These are phyloP conservation scores for Ficedula albicollis DNA, from an alignment of 2,797 vertebrate species.

Conservation along the genomic window DNA sequence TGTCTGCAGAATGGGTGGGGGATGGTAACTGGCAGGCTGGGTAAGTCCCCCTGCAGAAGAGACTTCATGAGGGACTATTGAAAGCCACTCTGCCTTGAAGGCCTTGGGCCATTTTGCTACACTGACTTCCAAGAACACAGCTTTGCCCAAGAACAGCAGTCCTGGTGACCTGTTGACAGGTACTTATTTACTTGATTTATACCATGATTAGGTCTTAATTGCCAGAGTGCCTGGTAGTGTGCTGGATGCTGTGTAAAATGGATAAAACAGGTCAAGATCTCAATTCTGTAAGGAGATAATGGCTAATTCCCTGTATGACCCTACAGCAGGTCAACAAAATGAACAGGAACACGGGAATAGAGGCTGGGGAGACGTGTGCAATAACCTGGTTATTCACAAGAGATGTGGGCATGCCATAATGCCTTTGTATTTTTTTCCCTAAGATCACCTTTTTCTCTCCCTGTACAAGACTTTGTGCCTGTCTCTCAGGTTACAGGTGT, in stretches of 20 bases:
- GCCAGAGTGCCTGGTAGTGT: not conserved
- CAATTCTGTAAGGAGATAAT: not conserved
- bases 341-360: not conserved
- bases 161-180: not conserved
- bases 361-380: not conserved
- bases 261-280: not conserved
- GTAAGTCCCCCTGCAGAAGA: not conserved
- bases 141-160: not conserved
- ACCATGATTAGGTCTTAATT: constrained; percentile 37
- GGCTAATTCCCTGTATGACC: not conserved
- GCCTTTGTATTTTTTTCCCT: not conserved
- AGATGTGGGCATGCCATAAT: fast-evolving
- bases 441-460: not conserved
- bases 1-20: not conserved
- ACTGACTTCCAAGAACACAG: not conserved
- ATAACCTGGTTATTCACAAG: not conserved
- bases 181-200: constrained; percentile 40
- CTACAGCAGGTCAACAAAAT: not conserved
- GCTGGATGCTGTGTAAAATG: not conserved
- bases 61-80: fast-evolving
- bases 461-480: not conserved
- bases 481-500: fast-evolving
- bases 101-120: not conserved
- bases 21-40: not conserved
- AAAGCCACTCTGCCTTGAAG: not conserved